Conservation (phyloP, 2,797 vertebrate genomes). For the Anniella stebbinsi region DNA sequence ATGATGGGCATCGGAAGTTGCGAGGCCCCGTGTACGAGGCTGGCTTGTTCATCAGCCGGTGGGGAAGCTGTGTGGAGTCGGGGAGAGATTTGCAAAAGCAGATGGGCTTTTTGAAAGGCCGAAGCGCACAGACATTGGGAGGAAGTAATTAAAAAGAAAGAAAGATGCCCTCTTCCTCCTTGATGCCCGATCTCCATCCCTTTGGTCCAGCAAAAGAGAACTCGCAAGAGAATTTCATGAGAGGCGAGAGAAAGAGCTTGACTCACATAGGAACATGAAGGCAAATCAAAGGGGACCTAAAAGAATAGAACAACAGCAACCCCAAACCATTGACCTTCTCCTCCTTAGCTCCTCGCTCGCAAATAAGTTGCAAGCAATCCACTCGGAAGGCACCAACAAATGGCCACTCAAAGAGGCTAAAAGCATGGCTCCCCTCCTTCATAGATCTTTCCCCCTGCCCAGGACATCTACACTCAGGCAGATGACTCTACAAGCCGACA, state of each 20-base stretch:
- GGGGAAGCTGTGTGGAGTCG: neutral
- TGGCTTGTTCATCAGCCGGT: neutral
- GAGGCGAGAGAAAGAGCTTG: neutral
- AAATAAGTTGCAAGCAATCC: neutral
- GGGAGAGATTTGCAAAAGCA: neutral
- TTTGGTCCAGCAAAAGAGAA: constrained; percentile 2
- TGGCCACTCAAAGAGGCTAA: neutral
- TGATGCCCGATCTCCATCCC: neutral
- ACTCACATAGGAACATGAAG: constrained; percentile 16
- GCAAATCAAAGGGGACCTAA: neutral
- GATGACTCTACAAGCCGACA: neutral
- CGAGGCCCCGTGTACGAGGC: neutral
- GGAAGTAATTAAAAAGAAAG: neutral
- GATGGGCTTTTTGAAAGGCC: neutral
- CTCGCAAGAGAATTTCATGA: neutral
- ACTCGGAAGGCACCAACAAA: neutral
- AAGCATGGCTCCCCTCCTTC: too few species aligned
- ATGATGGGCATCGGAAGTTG: neutral
- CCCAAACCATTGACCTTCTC: neutral
- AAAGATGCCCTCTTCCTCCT: neutral
- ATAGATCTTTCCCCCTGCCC: neutral
- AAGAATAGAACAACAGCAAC: neutral
- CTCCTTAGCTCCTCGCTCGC: neutral
- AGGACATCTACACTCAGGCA: too few species aligned
- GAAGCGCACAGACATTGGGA: too few species aligned